Evolutionary conservation across 2,113 vertebrate species (phyloP).

Genomic region (Rhea pennata): DNA sequence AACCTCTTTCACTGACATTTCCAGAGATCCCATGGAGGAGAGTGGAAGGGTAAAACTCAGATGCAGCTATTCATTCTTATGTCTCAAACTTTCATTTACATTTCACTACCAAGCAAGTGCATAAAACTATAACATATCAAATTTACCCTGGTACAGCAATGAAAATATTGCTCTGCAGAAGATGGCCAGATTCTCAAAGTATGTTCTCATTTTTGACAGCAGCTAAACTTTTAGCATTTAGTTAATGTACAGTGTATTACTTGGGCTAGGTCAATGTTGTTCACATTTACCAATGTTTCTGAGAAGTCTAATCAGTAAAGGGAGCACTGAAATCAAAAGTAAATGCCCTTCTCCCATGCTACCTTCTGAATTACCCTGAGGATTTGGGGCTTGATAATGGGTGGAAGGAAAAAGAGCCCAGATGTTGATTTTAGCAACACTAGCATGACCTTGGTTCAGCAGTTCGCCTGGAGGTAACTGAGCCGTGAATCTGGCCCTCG

Average conservation of each 20-base stretch:
- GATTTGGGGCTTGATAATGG: neutral
- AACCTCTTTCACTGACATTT: neutral
- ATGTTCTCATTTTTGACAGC: neutral
- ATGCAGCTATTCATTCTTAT: neutral
- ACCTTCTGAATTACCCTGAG: neutral
- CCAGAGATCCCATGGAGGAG: neutral
- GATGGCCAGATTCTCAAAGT: neutral
- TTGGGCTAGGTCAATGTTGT: neutral
- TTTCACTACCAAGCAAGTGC: neutral
- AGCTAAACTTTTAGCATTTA: neutral
- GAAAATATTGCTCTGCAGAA: neutral
- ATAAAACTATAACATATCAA: neutral
- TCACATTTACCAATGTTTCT: too few species aligned
- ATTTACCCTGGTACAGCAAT: neutral
- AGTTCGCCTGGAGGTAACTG: accelerated
- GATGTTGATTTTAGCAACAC: neutral
- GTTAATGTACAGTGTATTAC: neutral
- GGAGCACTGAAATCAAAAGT: neutral
- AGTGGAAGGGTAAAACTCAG: neutral
- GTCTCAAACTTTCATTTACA: neutral
- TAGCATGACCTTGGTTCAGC: neutral
- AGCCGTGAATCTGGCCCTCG: neutral
- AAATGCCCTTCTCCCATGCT: neutral
- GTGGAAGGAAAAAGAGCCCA: neutral
- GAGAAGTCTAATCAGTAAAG: neutral